Conservation (phyloP, 2,888 invertebrate genomes). For the Xestoiulus laeticollis region DNA sequence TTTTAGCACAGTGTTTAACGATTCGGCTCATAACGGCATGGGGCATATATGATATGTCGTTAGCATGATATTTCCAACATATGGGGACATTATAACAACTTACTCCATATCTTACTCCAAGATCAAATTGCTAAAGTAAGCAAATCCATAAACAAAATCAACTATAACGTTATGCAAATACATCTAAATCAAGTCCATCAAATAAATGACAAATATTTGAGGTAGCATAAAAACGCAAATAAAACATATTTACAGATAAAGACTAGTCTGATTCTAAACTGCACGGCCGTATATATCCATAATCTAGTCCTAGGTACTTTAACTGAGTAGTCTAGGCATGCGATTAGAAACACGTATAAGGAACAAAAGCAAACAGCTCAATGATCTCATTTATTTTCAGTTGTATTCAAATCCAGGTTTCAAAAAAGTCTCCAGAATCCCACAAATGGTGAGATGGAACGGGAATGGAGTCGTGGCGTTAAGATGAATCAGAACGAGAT, state of each 20-base stretch:
- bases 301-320: not conserved
- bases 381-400: not conserved
- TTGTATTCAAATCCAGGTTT: not conserved
- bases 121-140: too few species aligned
- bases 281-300: too few species aligned
- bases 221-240: not conserved
- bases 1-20: too few species aligned
- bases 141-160: too few species aligned
- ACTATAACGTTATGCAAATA: not conserved
- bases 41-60: too few species aligned
- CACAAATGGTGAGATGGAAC: not conserved
- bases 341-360: not conserved
- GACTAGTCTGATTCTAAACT: not conserved
- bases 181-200: not conserved
- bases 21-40: too few species aligned
- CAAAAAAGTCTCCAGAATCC: not conserved
- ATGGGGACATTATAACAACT: too few species aligned
- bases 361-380: not conserved
- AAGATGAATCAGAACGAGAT: conserved; percentile 5
- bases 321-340: not conserved
- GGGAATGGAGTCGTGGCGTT: not conserved
- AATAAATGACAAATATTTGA: not conserved
- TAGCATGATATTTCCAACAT: too few species aligned
- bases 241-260: not conserved
- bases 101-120: too few species aligned